These are phyloP conservation scores for Odontamblyopus rebecca DNA, from an alignment of 2,797 vertebrate genomes.

Conservation along the genomic window DNA sequence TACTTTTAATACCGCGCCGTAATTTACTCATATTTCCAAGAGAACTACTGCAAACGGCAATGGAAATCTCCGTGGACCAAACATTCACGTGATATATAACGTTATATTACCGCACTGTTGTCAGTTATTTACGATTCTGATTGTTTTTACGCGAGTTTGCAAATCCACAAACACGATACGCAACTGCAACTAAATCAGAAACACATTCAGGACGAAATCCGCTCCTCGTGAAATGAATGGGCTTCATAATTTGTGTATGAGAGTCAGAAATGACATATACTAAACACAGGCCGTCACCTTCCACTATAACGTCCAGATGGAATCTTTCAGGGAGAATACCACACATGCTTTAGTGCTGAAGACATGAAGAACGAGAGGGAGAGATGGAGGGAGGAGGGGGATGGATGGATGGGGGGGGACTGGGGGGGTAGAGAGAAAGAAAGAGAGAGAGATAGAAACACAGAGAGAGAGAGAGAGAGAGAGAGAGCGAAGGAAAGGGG, in stretches of 20 bases:
- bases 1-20: too few relatives aligned
- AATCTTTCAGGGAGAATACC: constrained; percentile 34
- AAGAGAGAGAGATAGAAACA: too few relatives aligned
- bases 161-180: background rate
- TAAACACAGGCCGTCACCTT: background rate
- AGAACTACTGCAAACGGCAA: too few relatives aligned
- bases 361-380: constrained; percentile 12
- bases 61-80: too few relatives aligned
- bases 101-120: too few relatives aligned
- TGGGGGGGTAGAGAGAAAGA: background rate
- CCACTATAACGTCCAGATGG: constrained; percentile 33
- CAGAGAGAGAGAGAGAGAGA: too few relatives aligned
- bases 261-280: constrained; percentile 9
- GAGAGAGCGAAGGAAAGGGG: too few relatives aligned
- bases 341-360: constrained; percentile 38
- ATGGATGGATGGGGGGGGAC: background rate
- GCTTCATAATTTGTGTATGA: background rate
- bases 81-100: too few relatives aligned
- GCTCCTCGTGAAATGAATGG: background rate
- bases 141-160: background rate
- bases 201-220: background rate
- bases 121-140: background rate
- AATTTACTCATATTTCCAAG: too few relatives aligned
- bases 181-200: background rate
- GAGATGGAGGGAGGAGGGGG: background rate